phyloP scores from a whole-genome alignment of 2,888 invertebrate genomes.

The Druceiella hillmani region DNA sequence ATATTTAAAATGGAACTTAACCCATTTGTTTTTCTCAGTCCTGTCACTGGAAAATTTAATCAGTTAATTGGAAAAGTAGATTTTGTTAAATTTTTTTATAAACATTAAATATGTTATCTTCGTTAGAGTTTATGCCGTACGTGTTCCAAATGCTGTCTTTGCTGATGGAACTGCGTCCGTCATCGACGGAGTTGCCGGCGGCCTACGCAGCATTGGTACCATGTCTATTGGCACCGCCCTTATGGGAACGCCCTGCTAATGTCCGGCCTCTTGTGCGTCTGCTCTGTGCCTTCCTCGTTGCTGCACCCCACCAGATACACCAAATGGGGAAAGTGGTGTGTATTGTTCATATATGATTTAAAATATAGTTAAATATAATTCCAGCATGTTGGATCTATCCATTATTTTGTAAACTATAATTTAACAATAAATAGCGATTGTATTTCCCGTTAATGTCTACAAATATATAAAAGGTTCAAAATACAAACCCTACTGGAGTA shows the following conservation, averaged over 20 bases:
- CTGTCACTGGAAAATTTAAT: no score
- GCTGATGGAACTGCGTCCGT: conserved; percentile 68
- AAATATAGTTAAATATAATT: no score
- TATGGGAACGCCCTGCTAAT: conserved; percentile 94
- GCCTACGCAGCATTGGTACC: conserved; percentile 85
- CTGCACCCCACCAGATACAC: conserved; percentile 32
- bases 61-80: no score
- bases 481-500: no score
- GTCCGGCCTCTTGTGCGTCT: conserved; percentile 91
- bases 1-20: no score
- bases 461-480: no score
- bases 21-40: no score
- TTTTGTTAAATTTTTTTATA: no score
- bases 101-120: conserved; percentile 6
- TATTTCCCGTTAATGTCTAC: no score
- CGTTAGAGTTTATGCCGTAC: conserved; percentile 93
- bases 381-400: no score
- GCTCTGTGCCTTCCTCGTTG: conserved; percentile 76
- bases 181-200: conserved; percentile 28
- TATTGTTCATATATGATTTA: conserved; percentile 16
- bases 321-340: conserved; percentile 65
- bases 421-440: no score
- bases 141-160: conserved; percentile 96
- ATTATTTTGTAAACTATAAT: no score
- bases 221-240: conserved; percentile 78